Percentiles rank a stretch among this genome's conserved stretches.
phyloP scores from a whole-genome alignment of 1,140 invertebrate genomes.

The Penaeus indicus region DNA sequence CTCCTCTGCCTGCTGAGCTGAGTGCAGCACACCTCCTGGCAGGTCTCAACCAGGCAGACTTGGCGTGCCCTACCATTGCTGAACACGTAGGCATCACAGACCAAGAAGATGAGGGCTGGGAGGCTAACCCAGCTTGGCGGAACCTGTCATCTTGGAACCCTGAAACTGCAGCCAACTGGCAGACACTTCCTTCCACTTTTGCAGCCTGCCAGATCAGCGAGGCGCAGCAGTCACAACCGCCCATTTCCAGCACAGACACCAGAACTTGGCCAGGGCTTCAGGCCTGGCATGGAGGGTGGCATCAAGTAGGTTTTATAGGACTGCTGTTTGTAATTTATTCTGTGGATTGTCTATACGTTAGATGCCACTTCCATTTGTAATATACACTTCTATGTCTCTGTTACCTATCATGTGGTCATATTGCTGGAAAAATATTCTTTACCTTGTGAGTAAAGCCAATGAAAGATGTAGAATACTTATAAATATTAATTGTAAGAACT shows the following conservation, averaged over 20 bases:
- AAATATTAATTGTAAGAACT: too few species aligned
- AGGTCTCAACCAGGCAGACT: conserved; percentile 49
- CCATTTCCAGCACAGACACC: conserved; percentile 29
- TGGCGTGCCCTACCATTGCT: conserved; percentile 67
- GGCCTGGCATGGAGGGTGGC: conserved; percentile 47
- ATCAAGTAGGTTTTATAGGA: conserved; percentile 9
- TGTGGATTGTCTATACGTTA: not conserved
- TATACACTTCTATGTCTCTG: too few species aligned
- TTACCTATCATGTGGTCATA: too few species aligned
- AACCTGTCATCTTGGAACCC: conserved; percentile 44
- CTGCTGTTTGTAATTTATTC: not conserved
- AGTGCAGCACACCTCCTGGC: conserved; percentile 69
- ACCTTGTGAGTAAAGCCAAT: too few species aligned
- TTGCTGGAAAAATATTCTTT: too few species aligned
- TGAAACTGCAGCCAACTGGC: conserved; percentile 37
- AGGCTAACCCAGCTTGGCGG: conserved; percentile 32
- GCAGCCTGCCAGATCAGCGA: conserved; percentile 77
- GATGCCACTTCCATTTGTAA: not conserved
- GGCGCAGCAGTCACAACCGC: conserved; percentile 55
- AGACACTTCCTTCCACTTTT: conserved; percentile 70
- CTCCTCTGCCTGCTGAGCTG: conserved; percentile 71
- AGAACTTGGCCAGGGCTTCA: conserved; percentile 46
- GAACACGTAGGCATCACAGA: conserved; percentile 62
- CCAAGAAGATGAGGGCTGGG: conserved; percentile 41
- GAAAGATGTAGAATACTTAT: too few species aligned